Evolutionary conservation across 1,140 invertebrate genomes (phyloP).

Genomic region (Drosophila pseudoobscura): DNA sequence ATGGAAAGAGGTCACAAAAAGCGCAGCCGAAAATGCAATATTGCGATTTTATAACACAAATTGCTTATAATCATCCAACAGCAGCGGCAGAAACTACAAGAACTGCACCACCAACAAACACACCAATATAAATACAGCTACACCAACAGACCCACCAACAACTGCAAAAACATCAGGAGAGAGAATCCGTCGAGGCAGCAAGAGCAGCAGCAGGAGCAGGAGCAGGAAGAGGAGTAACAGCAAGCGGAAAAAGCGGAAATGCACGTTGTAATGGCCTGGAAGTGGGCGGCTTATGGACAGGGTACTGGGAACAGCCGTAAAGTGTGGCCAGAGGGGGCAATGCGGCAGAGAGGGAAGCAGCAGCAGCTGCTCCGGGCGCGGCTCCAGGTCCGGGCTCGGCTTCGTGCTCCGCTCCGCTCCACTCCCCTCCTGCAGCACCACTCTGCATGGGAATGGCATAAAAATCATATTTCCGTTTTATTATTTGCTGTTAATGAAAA

Average conservation of each 20-base stretch:
- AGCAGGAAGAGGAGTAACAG: constrained; percentile 6
- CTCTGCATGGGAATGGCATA: constrained; percentile 67
- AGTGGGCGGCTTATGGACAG: constrained; percentile 46
- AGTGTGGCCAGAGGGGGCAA: neutral
- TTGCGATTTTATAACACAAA: constrained; percentile 80
- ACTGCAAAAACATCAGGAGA: constrained; percentile 3
- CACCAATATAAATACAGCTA: no score
- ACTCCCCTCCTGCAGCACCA: no score
- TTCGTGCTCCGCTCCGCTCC: no score
- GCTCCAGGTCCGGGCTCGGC: no score
- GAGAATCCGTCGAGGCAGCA: no score
- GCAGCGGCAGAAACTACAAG: constrained; percentile 11
- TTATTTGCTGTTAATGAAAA: constrained; percentile 81
- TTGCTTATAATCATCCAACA: constrained; percentile 74
- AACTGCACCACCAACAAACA: no score
- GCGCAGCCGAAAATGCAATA: constrained; percentile 69
- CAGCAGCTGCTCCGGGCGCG: constrained; percentile 39
- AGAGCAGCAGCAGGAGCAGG: neutral
- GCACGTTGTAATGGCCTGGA: constrained; percentile 77
- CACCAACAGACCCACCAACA: no score
- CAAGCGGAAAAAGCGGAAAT: constrained; percentile 64
- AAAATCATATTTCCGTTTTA: constrained; percentile 81
- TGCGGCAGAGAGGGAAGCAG: neutral
- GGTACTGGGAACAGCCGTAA: neutral
- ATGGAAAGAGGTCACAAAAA: constrained; percentile 19